A percentile compares a stretch with the other conserved stretches of the same genome.
Conservation (phyloP, 2,797 vertebrate species). For the Spondyliosoma cantharus region DNA sequence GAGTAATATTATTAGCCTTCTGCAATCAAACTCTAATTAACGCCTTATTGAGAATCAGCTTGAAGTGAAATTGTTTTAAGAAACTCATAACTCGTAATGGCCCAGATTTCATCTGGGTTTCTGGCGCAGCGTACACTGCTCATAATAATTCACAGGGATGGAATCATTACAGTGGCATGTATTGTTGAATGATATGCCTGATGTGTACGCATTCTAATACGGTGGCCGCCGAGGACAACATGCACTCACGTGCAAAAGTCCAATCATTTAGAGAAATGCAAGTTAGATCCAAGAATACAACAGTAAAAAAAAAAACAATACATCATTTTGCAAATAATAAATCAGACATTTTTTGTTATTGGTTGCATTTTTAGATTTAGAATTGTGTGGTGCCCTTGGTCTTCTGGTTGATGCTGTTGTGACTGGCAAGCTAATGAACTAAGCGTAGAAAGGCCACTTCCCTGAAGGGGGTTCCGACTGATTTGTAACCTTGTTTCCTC, state of each 20-base stretch:
- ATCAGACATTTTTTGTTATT: background rate
- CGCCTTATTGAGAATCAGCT: background rate
- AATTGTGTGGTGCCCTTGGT: background rate
- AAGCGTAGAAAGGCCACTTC: background rate
- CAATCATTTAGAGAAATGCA: background rate
- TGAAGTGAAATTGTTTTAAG: background rate
- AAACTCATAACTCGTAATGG: background rate
- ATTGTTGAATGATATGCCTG: background rate
- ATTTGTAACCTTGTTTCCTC: conserved; percentile 12
- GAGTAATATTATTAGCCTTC: background rate
- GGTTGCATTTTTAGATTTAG: background rate
- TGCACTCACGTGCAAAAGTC: background rate
- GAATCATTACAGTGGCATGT: background rate
- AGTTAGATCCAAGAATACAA: background rate
- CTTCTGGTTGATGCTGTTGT: background rate
- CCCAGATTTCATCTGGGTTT: background rate
- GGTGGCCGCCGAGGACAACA: background rate
- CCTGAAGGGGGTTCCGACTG: background rate
- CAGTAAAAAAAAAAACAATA: background rate
- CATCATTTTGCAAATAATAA: background rate
- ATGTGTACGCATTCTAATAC: background rate
- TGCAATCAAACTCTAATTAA: conserved; percentile 21
- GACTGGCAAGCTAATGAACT: background rate
- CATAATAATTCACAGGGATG: background rate
- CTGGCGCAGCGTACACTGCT: background rate